Evolutionary conservation across 2,888 invertebrate genomes (phyloP).

Genomic region (Pammene aurita): DNA sequence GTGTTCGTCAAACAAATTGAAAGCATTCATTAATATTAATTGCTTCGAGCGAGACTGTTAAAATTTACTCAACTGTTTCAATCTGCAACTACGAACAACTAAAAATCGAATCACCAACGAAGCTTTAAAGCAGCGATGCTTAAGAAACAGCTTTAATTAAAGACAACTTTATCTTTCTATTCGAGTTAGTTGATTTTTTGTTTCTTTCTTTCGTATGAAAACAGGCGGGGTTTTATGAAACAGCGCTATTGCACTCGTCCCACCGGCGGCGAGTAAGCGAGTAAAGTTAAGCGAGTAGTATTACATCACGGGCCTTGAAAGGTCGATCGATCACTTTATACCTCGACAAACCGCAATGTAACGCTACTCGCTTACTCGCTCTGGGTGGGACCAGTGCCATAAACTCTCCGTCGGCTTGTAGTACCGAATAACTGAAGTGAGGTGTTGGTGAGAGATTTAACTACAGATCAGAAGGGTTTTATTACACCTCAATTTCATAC

Average conservation of each 20-base stretch:
- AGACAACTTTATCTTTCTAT: background rate
- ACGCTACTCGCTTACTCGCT: no score
- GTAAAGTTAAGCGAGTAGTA: no score
- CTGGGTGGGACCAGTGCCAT: no score
- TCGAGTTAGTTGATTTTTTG: background rate
- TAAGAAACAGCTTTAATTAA: slow-evolving; percentile 30
- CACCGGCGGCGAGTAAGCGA: no score
- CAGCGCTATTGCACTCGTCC: background rate
- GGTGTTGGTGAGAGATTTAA: slow-evolving; percentile 29
- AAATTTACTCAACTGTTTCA: slow-evolving; percentile 31
- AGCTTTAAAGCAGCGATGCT: slow-evolving; percentile 19
- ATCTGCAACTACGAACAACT: slow-evolving; percentile 35
- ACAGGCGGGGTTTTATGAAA: slow-evolving; percentile 3
- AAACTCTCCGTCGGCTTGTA: background rate
- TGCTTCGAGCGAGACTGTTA: slow-evolving; percentile 27
- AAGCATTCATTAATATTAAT: slow-evolving; percentile 33
- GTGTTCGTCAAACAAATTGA: slow-evolving; percentile 31
- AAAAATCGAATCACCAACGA: slow-evolving; percentile 33
- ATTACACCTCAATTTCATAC: slow-evolving; percentile 32
- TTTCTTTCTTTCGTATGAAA: slow-evolving; percentile 3
- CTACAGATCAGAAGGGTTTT: slow-evolving; percentile 31
- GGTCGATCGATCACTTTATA: no score
- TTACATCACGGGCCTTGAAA: no score
- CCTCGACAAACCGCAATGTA: no score
- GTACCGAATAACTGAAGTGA: slow-evolving; percentile 3